These are phyloP conservation scores for Spongilla lacustris DNA, from an alignment of 37 sponge, comb jelly and placozoan genomes.

Conservation along the genomic window DNA sequence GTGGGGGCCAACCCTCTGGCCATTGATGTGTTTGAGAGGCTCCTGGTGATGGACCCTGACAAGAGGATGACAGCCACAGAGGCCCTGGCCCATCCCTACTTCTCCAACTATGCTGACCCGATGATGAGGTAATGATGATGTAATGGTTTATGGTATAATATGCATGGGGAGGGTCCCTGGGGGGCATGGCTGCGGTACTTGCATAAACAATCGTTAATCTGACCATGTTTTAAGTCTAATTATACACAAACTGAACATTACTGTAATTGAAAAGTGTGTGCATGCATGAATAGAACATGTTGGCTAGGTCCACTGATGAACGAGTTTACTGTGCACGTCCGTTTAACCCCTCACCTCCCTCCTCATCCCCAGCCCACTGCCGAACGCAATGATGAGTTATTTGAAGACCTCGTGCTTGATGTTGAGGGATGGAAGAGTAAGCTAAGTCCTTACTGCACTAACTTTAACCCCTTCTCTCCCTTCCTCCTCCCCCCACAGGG, in stretches of 20 bases:
- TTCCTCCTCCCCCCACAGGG: conserved; percentile 6
- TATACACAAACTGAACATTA: too few relatives aligned
- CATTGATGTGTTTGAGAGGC: conserved; percentile 77
- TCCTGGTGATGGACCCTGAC: conserved; percentile 82
- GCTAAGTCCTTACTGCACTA: neutral
- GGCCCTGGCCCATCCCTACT: conserved; percentile 86
- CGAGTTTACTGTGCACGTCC: neutral
- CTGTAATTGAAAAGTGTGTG: too few relatives aligned
- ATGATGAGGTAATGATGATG: conserved; percentile 81
- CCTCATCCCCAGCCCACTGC: conserved; percentile 35
- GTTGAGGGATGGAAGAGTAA: conserved; percentile 54
- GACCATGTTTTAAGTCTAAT: too few relatives aligned
- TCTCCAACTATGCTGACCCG: conserved; percentile 85
- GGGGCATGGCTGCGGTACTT: neutral
- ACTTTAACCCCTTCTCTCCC: neutral
- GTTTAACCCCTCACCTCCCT: too few relatives aligned
- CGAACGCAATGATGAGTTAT: conserved; percentile 59
- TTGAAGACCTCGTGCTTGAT: conserved; percentile 47
- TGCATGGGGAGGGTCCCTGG: too few relatives aligned
- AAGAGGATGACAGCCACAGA: conserved; percentile 65
- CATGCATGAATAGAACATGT: neutral
- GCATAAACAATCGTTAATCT: neutral
- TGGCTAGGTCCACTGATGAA: neutral
- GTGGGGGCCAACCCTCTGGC: conserved; percentile 81
- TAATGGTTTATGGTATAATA: neutral